Conservation (phyloP, 2,113 vertebrate genomes). For the Acrocephalus kingi region DNA sequence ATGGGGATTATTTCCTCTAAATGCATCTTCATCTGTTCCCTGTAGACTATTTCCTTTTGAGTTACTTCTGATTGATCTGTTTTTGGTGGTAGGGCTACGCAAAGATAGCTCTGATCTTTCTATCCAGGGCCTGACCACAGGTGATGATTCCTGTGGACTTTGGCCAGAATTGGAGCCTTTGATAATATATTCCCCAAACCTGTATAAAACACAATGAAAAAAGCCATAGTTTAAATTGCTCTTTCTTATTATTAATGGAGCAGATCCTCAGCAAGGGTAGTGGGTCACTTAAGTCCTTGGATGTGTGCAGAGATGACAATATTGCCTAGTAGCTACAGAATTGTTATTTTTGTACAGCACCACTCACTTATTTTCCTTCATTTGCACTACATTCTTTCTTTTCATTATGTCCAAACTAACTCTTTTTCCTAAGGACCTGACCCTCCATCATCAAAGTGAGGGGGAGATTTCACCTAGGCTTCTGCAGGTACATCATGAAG, state of each 20-base stretch:
- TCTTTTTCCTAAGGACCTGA: neutral
- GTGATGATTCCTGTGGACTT: constrained; percentile 58
- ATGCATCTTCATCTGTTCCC: constrained; percentile 53
- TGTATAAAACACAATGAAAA: constrained; percentile 47
- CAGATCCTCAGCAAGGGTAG: constrained; percentile 24
- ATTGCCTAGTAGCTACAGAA: constrained; percentile 35
- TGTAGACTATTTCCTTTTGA: constrained; percentile 57
- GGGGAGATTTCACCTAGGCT: neutral
- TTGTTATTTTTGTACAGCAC: constrained; percentile 5
- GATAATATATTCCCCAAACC: constrained; percentile 44
- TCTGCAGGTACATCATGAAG: neutral
- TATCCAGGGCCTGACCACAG: constrained; percentile 59
- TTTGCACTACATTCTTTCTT: constrained; percentile 25
- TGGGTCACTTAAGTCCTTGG: constrained; percentile 36
- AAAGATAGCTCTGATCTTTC: constrained; percentile 58
- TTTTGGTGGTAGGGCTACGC: constrained; percentile 39
- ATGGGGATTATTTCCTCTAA: constrained; percentile 63
- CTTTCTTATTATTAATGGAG: constrained; percentile 53
- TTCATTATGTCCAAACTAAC: neutral
- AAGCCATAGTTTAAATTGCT: constrained; percentile 35
- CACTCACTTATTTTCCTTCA: constrained; percentile 11
- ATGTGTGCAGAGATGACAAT: constrained; percentile 40
- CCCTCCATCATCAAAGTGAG: neutral
- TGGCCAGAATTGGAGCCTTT: constrained; percentile 56
- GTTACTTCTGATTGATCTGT: constrained; percentile 54